phyloP scores from a whole-genome alignment of 2,888 invertebrate genomes.

The Girardia tigrina region DNA sequence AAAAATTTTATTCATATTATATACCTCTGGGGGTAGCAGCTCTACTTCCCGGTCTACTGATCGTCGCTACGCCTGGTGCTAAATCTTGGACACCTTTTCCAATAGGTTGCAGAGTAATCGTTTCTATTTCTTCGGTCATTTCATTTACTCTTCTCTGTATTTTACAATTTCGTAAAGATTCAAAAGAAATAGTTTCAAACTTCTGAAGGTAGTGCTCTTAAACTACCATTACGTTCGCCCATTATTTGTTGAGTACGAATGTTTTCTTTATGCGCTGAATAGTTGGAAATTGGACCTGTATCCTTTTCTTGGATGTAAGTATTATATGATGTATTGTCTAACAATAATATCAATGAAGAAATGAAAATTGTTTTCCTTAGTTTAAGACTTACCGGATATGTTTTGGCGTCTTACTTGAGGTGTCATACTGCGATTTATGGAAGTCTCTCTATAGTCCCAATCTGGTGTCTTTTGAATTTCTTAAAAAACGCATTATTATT shows the following conservation, averaged over 20 bases:
- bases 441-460: neutral
- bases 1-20: neutral
- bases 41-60: constrained; percentile 21
- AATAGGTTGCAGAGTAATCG: constrained; percentile 47
- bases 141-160: constrained; percentile 8
- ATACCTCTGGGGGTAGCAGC: constrained; percentile 11
- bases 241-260: neutral
- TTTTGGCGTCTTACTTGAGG: neutral
- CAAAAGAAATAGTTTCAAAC: neutral
- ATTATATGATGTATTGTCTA: neutral
- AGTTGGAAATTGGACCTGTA: neutral
- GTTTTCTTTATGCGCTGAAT: neutral
- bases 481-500: neutral
- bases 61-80: constrained; percentile 7
- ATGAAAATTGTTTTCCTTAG: no score
- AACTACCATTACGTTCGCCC: constrained; percentile 4
- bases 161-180: neutral
- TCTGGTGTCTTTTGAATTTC: neutral
- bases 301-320: constrained; percentile 9
- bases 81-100: constrained; percentile 48
- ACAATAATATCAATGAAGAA: no score
- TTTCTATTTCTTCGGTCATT: constrained; percentile 43
- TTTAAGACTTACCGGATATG: neutral
- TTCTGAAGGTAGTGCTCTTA: neutral
- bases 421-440: neutral